Percentiles rank a stretch among this genome's conserved stretches.
Conservation (phyloP, 2,888 invertebrate species). For the Zeuzera pyrina region DNA sequence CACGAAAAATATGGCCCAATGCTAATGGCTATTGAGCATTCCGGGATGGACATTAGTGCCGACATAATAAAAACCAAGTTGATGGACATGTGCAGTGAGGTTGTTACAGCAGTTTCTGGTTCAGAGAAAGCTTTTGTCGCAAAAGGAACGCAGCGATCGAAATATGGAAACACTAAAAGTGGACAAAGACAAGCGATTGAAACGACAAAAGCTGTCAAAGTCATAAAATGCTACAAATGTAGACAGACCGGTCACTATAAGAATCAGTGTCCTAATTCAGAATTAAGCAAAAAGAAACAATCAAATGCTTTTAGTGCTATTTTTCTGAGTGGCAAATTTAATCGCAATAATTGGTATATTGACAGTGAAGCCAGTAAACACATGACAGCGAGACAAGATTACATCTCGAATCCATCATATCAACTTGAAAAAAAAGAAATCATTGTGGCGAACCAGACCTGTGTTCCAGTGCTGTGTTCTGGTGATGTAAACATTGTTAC, state of each 20-base stretch:
- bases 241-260: too few species aligned
- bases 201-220: too few species aligned
- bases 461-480: constrained; percentile 3
- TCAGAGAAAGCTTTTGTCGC: too few species aligned
- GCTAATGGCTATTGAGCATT: constrained; percentile 9
- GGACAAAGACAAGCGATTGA: too few species aligned
- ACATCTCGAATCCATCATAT: background rate
- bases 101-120: too few species aligned
- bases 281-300: background rate
- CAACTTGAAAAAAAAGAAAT: too few species aligned
- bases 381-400: constrained; percentile 1
- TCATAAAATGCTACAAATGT: too few species aligned
- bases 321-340: constrained; percentile 4
- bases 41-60: constrained; percentile 10
- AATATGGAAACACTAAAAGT: too few species aligned
- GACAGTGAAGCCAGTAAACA: constrained; percentile 4
- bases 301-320: constrained; percentile 2
- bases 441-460: too few species aligned
- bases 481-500: constrained; percentile 6
- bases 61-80: constrained; percentile 17
- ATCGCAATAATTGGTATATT: background rate
- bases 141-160: too few species aligned
- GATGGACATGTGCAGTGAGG: too few species aligned
- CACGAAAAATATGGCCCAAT: constrained; percentile 6
- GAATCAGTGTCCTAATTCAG: background rate